Evolutionary conservation across 2,113 vertebrate species (phyloP).

Genomic region (Stomatorhinus ivindoensis): DNA sequence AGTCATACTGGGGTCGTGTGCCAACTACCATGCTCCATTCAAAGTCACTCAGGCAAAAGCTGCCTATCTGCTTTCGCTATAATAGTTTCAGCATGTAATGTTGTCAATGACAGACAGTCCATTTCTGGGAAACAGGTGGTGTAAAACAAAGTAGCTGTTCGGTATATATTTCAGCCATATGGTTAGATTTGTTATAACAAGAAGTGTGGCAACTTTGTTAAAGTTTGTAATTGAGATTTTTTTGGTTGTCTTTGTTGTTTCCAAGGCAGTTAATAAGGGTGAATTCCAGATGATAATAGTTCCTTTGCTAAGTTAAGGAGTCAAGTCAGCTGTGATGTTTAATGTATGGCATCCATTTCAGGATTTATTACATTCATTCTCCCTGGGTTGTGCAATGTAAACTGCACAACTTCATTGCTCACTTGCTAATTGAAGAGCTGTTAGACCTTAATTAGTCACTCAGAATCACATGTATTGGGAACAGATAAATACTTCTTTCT

Average conservation of each 20-base stretch:
- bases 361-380: constrained; percentile 48
- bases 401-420: constrained; percentile 54
- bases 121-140: neutral
- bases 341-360: constrained; percentile 33
- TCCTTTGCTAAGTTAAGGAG: neutral
- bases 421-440: constrained; percentile 63
- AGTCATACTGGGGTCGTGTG: neutral
- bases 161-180: neutral
- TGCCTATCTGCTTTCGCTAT: neutral
- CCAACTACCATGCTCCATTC: neutral
- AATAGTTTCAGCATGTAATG: neutral
- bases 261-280: neutral
- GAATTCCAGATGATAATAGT: neutral
- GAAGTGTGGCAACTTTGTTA: neutral
- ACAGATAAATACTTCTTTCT: constrained; percentile 48
- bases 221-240: neutral
- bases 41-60: neutral
- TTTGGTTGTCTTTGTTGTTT: no score
- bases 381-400: constrained; percentile 60
- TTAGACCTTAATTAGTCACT: constrained; percentile 56
- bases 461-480: constrained; percentile 61
- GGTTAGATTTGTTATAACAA: neutral
- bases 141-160: neutral
- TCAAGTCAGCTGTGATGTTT: neutral
- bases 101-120: neutral